phyloP scores from a whole-genome alignment of 1,140 invertebrate species.

The Grapholita molesta region DNA sequence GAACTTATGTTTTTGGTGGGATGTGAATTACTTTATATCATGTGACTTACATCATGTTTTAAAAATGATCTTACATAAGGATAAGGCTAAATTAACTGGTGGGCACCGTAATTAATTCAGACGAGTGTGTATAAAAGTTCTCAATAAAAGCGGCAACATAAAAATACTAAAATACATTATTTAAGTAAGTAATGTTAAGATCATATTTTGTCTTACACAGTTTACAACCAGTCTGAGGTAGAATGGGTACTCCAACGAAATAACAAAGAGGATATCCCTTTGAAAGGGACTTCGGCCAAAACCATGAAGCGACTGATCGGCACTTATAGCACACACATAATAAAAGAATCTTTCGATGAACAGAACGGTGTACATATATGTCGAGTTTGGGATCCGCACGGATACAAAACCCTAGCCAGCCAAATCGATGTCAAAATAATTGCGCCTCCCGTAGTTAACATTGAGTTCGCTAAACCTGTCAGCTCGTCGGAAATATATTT shows the following conservation, averaged over 20 bases:
- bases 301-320: conserved; percentile 44
- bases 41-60: too few species aligned
- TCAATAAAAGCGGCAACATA: too few species aligned
- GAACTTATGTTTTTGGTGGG: too few species aligned
- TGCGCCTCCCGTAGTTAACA: conserved; percentile 84
- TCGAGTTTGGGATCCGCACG: conserved; percentile 45
- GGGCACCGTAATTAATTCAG: too few species aligned
- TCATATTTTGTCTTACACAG: conserved; percentile 42
- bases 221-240: conserved; percentile 50
- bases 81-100: too few species aligned
- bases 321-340: conserved; percentile 39
- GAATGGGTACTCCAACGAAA: conserved; percentile 39
- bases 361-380: conserved; percentile 61
- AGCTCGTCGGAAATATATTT: conserved; percentile 86
- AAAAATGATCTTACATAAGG: too few species aligned
- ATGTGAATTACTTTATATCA: too few species aligned
- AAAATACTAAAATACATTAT: too few species aligned
- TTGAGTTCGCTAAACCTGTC: conserved; percentile 87
- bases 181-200: too few species aligned
- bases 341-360: conserved; percentile 32
- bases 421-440: conserved; percentile 80
- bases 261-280: conserved; percentile 36
- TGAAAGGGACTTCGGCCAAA: conserved; percentile 33
- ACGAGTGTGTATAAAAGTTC: too few species aligned
- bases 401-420: conserved; percentile 39